Evolutionary conservation across 2,888 invertebrate genomes (phyloP).

Genomic region (Bombylius major): DNA sequence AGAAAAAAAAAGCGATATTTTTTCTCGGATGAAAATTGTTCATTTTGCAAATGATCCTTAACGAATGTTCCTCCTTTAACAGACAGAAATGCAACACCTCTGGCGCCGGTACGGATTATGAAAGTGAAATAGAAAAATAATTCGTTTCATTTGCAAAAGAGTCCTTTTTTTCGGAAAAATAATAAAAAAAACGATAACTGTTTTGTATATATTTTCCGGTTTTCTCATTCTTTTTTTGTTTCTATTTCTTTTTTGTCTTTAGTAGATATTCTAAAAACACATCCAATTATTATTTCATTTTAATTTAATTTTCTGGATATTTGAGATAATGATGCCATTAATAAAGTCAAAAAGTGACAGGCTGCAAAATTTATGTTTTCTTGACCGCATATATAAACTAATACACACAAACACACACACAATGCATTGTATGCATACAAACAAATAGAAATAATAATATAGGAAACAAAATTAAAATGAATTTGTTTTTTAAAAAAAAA

Average conservation of each 20-base stretch:
- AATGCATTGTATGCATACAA: too few relatives aligned
- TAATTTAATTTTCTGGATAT: conserved; percentile 13
- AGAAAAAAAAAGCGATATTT: background rate
- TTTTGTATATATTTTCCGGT: too few relatives aligned
- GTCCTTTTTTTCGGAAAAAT: too few relatives aligned
- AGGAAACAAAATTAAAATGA: too few relatives aligned
- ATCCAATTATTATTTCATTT: conserved; percentile 4
- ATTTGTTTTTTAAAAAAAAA: too few relatives aligned
- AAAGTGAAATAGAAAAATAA: background rate
- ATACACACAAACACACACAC: too few relatives aligned
- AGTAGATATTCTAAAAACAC: background rate
- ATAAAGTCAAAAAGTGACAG: conserved; percentile 6
- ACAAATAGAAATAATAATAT: too few relatives aligned
- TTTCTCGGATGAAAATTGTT: background rate
- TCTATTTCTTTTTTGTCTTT: too few relatives aligned
- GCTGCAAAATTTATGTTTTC: conserved; percentile 1
- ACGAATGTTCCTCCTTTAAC: conserved; percentile 10
- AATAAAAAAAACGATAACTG: too few relatives aligned
- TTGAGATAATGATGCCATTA: conserved; percentile 12
- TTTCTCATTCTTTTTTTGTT: too few relatives aligned
- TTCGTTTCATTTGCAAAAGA: background rate
- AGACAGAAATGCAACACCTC: conserved; percentile 14
- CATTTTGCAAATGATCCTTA: conserved; percentile 14
- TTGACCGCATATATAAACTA: too few relatives aligned
- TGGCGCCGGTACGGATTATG: conserved; percentile 10